Evolutionary conservation across 1,140 invertebrate species (phyloP).

Genomic region (Watersipora subatra): DNA sequence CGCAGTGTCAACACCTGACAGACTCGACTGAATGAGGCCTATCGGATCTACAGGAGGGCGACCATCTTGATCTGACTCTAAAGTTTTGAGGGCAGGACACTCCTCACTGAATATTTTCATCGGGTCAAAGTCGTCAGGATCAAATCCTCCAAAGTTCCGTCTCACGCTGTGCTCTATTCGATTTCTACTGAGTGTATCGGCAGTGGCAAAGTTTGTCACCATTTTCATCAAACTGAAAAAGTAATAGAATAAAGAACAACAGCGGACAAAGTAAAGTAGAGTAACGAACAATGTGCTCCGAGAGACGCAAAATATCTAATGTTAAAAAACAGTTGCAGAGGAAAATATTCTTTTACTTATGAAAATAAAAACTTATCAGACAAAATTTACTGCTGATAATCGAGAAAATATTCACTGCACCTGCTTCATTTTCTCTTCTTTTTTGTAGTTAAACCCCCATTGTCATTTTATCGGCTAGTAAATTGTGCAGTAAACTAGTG

Average conservation of each 20-base stretch:
- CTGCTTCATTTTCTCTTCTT: too few species aligned
- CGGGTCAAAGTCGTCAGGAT: slow-evolving; percentile 15
- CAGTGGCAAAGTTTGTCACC: slow-evolving; percentile 19
- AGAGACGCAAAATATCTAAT: too few species aligned
- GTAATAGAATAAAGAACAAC: background rate
- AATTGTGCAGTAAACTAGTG: too few species aligned
- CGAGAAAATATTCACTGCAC: too few species aligned
- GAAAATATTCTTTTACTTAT: too few species aligned
- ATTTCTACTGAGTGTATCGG: slow-evolving; percentile 15
- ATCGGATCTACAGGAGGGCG: background rate
- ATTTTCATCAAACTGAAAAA: slow-evolving; percentile 27
- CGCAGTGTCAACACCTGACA: background rate
- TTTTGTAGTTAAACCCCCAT: too few species aligned
- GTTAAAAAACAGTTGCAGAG: too few species aligned
- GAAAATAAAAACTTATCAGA: too few species aligned
- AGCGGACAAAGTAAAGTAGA: background rate
- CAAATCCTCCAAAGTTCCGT: slow-evolving; percentile 29
- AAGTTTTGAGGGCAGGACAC: background rate
- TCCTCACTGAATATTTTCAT: slow-evolving; percentile 17
- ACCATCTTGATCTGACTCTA: background rate
- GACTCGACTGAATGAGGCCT: background rate
- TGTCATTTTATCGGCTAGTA: too few species aligned
- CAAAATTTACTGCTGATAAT: too few species aligned
- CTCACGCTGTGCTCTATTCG: slow-evolving; percentile 21
- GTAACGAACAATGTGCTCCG: too few species aligned